Percentiles rank a stretch among this genome's conserved stretches.
phyloP scores from a whole-genome alignment of 2,797 vertebrate species.

The Sebastes steindachneri region DNA sequence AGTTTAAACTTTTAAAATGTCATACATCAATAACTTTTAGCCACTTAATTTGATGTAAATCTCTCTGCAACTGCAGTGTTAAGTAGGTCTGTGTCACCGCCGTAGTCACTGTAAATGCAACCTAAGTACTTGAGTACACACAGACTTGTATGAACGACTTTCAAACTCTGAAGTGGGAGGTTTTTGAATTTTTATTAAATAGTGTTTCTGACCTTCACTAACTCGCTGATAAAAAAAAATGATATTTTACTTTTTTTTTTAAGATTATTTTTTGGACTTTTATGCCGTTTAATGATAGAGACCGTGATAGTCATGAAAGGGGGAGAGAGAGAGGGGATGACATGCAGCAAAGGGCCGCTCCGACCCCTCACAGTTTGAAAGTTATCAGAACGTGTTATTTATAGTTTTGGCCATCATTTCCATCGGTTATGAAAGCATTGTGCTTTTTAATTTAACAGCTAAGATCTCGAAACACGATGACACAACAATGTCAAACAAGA shows the following conservation, averaged over 20 bases:
- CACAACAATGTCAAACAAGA: neutral
- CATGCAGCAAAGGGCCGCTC: too few relatives aligned
- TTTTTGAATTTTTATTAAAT: neutral
- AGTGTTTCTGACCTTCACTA: neutral
- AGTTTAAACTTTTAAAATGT: constrained; percentile 1
- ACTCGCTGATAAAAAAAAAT: neutral
- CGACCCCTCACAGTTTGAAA: neutral
- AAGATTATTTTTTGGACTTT: too few relatives aligned
- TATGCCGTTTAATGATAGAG: too few relatives aligned
- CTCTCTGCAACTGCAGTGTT: neutral
- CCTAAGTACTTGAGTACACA: constrained; percentile 2
- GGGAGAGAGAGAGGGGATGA: too few relatives aligned
- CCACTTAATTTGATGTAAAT: neutral
- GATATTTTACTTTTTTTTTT: neutral
- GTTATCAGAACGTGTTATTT: neutral
- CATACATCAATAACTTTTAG: neutral
- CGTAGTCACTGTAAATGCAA: neutral
- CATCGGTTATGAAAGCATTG: neutral
- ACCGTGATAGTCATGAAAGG: too few relatives aligned
- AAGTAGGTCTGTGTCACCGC: neutral
- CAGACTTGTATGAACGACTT: neutral
- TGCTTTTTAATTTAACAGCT: neutral
- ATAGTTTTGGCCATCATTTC: neutral
- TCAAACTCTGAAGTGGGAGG: neutral
- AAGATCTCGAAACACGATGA: neutral